Conservation (phyloP, 2,797 vertebrate genomes). For the Mormyrus proboscirostris region DNA sequence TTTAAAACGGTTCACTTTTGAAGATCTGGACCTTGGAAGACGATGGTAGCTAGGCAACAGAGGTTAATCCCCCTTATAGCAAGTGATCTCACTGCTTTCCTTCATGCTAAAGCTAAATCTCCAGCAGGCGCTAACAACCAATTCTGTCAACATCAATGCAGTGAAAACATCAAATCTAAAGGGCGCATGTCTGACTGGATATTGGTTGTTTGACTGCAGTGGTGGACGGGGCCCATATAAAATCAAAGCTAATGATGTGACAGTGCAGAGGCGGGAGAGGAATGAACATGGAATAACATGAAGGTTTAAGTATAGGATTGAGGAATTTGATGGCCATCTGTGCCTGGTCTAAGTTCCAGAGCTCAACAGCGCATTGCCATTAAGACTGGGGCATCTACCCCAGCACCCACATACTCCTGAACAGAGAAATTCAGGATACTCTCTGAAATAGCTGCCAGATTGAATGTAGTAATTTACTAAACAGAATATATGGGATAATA, state of each 20-base stretch:
- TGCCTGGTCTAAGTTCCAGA: neutral
- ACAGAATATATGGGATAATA: neutral
- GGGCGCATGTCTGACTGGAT: neutral
- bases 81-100: neutral
- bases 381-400: neutral
- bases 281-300: neutral
- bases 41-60: neutral
- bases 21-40: slow-evolving; percentile 11
- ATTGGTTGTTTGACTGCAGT: neutral
- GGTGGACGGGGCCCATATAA: neutral
- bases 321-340: neutral
- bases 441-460: neutral
- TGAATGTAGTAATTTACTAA: neutral
- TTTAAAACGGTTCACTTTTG: neutral
- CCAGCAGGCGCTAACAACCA: neutral
- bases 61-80: neutral
- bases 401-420: neutral
- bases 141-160: neutral
- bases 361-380: neutral
- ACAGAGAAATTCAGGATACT: neutral
- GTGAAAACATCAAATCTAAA: slow-evolving; percentile 3
- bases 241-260: neutral
- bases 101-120: neutral
- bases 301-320: neutral
- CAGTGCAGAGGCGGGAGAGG: neutral